Base-by-base conservation (phyloP, 2,888 invertebrate species). In the Chymomyza caudatula region DNA sequence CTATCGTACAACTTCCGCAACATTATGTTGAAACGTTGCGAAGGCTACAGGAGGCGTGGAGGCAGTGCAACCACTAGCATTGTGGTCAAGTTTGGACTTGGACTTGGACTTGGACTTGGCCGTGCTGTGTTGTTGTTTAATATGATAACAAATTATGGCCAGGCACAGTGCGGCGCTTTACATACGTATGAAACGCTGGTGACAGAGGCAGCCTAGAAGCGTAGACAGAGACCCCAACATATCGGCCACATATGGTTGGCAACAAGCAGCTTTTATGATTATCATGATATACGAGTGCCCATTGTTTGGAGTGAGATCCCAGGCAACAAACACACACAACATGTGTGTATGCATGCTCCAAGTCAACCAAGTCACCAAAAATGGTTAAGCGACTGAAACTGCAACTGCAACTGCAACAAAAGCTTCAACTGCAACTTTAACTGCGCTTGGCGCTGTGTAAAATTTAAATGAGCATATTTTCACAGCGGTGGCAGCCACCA, bases 71-170 rank as follows among this genome's bases (percentile, higher is more conserved):
- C 64, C n/a, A 64, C 52, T 60, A 53, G 54, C 49, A 71, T 67
- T 71, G 71, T 71, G 58, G 65, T 68, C 60, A 66, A 64, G 67
- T 65, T 63, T 67, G 69, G 63, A 37, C 61, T 76, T 73, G 49
- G 67, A 56, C 56, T 68, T 67, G 54, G 61, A n/a, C n/a, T n/a
- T 57, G 71, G 60, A 71, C 55, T 61, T 60, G 61, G 58, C 61
- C 60, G 61, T 71, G 71, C 76, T 69, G 29, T 63, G 19, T 51
- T 84, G 74, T 70, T 74, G 77, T 73, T 75, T 86, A 87, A 87
- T 86, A 86, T 84, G 87, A 86, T 86, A 86, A 86, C 86, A 86
- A 87, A 87, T 86, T 87, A 87, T 87, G 86, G 81, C 70, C 71
- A 76, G 73, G 72, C 71, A 55, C 61, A 63, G 69, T 76, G 84